phyloP scores from a whole-genome alignment of 2,113 vertebrate species.

The Channa argus region DNA sequence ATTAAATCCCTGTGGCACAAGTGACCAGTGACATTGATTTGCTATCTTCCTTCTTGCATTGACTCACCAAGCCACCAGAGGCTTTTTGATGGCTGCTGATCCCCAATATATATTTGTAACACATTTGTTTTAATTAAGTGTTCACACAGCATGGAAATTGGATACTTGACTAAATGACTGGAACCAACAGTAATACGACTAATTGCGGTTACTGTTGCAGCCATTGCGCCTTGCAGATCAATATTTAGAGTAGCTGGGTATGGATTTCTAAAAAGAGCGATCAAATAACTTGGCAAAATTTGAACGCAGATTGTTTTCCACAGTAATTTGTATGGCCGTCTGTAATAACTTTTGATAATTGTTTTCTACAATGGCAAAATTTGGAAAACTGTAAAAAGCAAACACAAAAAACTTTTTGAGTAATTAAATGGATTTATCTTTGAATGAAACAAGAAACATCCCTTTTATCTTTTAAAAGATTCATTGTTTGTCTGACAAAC shows the following conservation, averaged over 20 bases:
- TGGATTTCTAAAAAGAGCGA: constrained; percentile 66
- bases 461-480: constrained; percentile 27
- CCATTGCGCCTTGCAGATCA: constrained; percentile 70
- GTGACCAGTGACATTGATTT: constrained; percentile 83
- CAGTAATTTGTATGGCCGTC: background rate
- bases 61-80: constrained; percentile 78
- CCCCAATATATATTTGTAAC: constrained; percentile 84
- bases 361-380: background rate
- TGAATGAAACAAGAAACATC: constrained; percentile 7
- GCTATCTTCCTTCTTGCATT: constrained; percentile 81
- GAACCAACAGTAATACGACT: constrained; percentile 81
- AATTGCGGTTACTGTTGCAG: constrained; percentile 81
- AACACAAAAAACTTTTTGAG: background rate
- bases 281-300: constrained; percentile 61
- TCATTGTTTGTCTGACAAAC: constrained; percentile 14
- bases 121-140: constrained; percentile 88
- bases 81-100: constrained; percentile 79
- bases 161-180: constrained; percentile 83
- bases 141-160: constrained; percentile 85
- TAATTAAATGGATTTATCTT: too few species aligned
- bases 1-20: constrained; percentile 82
- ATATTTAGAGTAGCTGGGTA: constrained; percentile 79
- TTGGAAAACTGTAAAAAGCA: constrained; percentile 3
- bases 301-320: constrained; percentile 24
- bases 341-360: constrained; percentile 21